Base-by-base conservation (phyloP, 2,113 vertebrate genomes). In the Lagopus muta region DNA sequence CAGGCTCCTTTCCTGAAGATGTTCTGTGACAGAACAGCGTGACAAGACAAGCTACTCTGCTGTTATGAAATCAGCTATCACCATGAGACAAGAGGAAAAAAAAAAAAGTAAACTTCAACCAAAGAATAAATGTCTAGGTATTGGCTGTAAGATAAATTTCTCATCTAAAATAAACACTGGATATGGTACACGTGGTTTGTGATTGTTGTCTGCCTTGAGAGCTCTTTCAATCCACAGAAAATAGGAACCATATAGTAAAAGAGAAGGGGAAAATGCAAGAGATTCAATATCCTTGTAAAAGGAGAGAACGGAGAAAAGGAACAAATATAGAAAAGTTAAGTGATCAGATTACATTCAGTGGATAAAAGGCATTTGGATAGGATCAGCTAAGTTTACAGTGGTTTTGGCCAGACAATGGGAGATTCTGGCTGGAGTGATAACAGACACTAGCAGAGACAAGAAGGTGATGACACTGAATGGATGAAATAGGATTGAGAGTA, bases 401-500 rank as follows among this genome's bases (percentile, higher is more conserved):
- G 30, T 79, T 74, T 74, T 27, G 45, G 40, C 17, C 32, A 70
- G 60, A 64, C 13, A 42, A 42, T 71, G 72, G 36, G 55, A 83
- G 30, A 30, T 55, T 84, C 47, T 47, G 58, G 12, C 61, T 92
- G 45, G 32, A 74, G 54, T 73, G 69, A 84, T 79, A 97, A 89
- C 34, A 89, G 65, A 58, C 55, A 86, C 22, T 24, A 95, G 36
- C 28, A 91, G 66, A 76, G 54, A 66, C 47, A 61, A 71, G 42
- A 82, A 89, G 3, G 36, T 58, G 66, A 76, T 78, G 84, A 94
- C 88, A 76, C 28, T 58, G 58, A 92, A 82, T 73, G 67, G 61
- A 71, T 82, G 30, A 81, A 92, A 86, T 76, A 83, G 16, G 73
- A 84, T 88, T 92, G 77, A 86, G 75, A 82, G 74, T 80, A 38